Conservation (phyloP, 2,797 vertebrate genomes). For the Varecia variegata region DNA sequence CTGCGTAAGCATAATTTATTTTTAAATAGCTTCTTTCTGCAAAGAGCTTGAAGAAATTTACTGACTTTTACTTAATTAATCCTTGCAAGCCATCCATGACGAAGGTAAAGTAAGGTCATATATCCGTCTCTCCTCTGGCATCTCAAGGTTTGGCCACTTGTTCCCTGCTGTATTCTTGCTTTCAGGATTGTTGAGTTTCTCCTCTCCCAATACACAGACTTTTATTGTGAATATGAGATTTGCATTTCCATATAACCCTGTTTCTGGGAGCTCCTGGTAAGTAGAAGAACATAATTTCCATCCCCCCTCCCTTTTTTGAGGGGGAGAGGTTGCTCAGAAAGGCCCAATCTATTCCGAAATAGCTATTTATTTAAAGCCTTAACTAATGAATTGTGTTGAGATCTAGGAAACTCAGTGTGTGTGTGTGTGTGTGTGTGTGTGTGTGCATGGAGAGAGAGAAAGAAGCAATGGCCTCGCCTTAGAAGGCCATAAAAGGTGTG, state of each 20-base stretch:
- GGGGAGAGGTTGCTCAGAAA: background rate
- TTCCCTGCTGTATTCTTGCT: background rate
- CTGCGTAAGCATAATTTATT: constrained; percentile 34
- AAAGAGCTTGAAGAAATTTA: constrained; percentile 42
- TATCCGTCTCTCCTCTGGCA: background rate
- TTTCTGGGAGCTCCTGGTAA: background rate
- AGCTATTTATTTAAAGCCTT: background rate
- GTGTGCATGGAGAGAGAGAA: background rate
- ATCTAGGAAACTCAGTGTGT: background rate
- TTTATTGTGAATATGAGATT: background rate
- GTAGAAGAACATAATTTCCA: background rate
- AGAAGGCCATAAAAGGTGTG: background rate
- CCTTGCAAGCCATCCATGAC: constrained; percentile 34
- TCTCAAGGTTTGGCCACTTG: constrained; percentile 14
- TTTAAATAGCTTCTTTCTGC: constrained; percentile 52
- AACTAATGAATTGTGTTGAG: background rate
- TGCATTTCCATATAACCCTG: background rate
- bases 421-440: background rate
- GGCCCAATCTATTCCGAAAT: background rate
- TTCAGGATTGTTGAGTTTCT: background rate
- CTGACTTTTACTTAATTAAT: constrained; percentile 59
- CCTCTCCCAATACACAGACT: background rate
- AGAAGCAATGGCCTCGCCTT: background rate
- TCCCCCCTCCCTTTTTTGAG: rapidly evolving
- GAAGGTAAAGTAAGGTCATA: background rate